Conservation (phyloP, 37 sponge, comb jelly and placozoan genomes). For the Halisarca cf. caerulea region DNA sequence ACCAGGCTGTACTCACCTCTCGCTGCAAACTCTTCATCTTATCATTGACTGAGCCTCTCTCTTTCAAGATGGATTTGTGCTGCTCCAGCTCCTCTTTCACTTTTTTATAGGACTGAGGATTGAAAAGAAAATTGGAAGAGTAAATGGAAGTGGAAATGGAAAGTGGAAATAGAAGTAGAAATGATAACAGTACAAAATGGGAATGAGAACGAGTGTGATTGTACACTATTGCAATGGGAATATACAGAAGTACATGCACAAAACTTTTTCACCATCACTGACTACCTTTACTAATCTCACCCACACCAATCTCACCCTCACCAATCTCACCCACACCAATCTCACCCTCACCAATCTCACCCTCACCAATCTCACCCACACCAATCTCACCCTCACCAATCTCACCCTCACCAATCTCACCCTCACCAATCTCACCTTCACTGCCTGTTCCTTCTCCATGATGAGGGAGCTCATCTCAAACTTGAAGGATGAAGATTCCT, state of each 20-base stretch:
- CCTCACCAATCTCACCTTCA: slow-evolving; percentile 46
- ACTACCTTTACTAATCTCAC: no score
- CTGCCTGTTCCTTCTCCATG: slow-evolving; percentile 53
- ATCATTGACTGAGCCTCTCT: not conserved
- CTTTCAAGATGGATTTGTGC: not conserved
- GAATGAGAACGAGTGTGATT: no score
- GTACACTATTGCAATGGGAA: no score
- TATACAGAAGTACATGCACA: no score
- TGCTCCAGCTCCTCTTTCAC: not conserved
- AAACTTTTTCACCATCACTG: no score
- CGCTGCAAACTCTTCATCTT: not conserved
- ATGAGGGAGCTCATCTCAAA: slow-evolving; percentile 65
- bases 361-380: no score
- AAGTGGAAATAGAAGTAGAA: no score
- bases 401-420: not conserved
- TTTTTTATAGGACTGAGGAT: not conserved
- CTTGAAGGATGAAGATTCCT: slow-evolving; percentile 47
- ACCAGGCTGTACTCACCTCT: not conserved
- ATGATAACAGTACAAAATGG: no score
- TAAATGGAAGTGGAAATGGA: not conserved
- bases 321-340: no score
- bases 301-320: no score
- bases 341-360: no score
- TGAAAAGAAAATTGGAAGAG: not conserved
- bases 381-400: no score